A percentile compares a stretch with the other conserved stretches of the same genome.
phyloP scores from a whole-genome alignment of 2,797 vertebrate genomes.

The Microctenopoma stevenorrisi region DNA sequence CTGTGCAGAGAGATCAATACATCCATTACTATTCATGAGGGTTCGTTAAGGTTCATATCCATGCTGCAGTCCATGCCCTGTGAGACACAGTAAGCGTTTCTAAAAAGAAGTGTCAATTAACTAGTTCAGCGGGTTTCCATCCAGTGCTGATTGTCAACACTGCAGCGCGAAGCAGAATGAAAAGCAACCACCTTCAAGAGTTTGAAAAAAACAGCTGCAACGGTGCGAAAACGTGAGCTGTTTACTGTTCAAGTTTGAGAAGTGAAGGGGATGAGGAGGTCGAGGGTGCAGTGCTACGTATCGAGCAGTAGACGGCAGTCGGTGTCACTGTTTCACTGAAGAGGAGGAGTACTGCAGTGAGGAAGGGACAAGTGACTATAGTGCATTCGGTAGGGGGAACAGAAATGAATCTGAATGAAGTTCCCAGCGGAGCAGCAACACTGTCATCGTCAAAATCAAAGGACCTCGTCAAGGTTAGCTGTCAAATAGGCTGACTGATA shows the following conservation, averaged over 20 bases:
- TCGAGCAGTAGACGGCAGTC: conserved; percentile 67
- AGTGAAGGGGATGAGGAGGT: background rate
- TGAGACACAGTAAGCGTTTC: conserved; percentile 19
- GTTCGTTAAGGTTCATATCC: conserved; percentile 35
- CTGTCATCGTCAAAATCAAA: conserved; percentile 53
- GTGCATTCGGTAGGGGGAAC: conserved; percentile 21
- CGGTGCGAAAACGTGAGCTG: background rate
- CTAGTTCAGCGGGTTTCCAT: conserved; percentile 18
- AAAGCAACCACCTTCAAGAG: background rate
- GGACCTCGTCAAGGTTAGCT: conserved; percentile 56
- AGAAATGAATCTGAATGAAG: conserved; percentile 39
- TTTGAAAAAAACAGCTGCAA: conserved; percentile 12
- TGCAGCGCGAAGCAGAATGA: conserved; percentile 18
- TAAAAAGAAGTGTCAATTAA: conserved; percentile 1
- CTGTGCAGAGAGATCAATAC: conserved; percentile 46
- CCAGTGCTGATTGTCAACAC: conserved; percentile 18
- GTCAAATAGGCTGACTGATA: conserved; percentile 40
- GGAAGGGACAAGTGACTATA: conserved; percentile 41
- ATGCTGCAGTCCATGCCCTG: conserved; percentile 40
- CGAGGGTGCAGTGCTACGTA: conserved; percentile 20
- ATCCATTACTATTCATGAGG: conserved; percentile 44
- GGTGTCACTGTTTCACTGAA: conserved; percentile 41
- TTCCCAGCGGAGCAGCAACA: conserved; percentile 48
- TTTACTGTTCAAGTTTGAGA: conserved; percentile 2
- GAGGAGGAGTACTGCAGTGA: conserved; percentile 59